Base-by-base conservation (phyloP, 2,888 invertebrate genomes). In the Ptychoptera contaminata region DNA sequence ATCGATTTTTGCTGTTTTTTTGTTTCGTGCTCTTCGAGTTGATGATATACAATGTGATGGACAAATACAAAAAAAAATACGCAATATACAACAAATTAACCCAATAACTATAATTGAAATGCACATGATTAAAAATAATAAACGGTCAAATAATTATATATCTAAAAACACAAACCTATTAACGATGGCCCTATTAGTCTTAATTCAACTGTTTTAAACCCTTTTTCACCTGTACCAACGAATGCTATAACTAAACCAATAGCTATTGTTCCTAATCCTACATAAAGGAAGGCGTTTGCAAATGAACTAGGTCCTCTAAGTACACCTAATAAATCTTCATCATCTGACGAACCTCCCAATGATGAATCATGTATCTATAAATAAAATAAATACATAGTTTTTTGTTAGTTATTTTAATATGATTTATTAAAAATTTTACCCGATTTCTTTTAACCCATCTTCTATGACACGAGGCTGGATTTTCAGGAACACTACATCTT, bases 211-310 rank as follows among this genome's bases (percentile, higher is more conserved):
- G 88, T 87, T 67, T 79, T 85, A 76, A 82, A 87, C 67, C 79
- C 79, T 68, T 87, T 86, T 69, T 88, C 88, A 58, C 88, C 88
- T 52, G 87, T 85, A 55, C 87, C 88, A 52, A 88, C 87, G 69
- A 88, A 87, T 62, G 85, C 84, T 56, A 88, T 84, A 55, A 88
- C 82, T 57, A 86, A 76, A 46, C 88, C 90, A 53, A 88, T 71
- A 16, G 87, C 83, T 48, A 86, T 78, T 16, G 80, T 82, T 53
- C 81, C 84, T 53, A 90, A 74, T 45, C 88, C 88, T 42, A 87
- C 83, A 67, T 88, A 88, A 45, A 90, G 74, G 51, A 88, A 74
- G 50, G 85, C 79, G 62, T 81, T 81, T 52, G 86, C 86, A 50
- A 85, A 84, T 42, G 85, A 84, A 68, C 82, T 84, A 53, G 83